Evolutionary conservation across 92 coral and sea anemone species (phyloP).

Genomic region (Porites divaricata): DNA sequence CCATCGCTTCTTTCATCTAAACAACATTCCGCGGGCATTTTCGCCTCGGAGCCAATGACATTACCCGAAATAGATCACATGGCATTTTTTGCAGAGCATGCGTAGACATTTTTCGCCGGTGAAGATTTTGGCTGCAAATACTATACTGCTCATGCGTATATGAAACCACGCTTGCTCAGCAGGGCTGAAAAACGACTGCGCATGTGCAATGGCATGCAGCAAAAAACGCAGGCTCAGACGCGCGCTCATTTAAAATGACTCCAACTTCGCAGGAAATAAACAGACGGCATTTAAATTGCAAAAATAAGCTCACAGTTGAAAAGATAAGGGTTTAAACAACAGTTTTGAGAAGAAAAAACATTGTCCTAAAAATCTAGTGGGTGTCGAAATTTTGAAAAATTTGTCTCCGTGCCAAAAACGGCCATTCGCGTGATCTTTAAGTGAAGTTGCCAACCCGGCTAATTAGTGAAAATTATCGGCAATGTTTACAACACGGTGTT

Average conservation of each 20-base stretch:
- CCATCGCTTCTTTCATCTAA: no score
- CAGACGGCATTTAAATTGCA: not conserved
- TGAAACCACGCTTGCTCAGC: no score
- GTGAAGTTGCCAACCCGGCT: constrained; percentile 1
- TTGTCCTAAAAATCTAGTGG: not conserved
- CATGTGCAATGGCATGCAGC: no score
- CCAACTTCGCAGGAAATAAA: not conserved
- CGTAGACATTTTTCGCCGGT: no score
- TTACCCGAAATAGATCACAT: no score
- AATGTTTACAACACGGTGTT: not conserved
- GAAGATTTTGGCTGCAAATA: no score
- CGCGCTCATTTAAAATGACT: not conserved
- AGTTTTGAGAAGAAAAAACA: not conserved
- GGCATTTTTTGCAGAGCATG: no score
- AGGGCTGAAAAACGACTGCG: no score
- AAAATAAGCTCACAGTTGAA: not conserved
- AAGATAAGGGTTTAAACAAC: not conserved
- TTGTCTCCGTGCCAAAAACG: not conserved
- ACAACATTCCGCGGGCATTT: no score
- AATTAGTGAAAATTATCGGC: not conserved
- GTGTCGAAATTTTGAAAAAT: not conserved
- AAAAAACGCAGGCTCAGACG: no score
- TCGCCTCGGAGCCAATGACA: no score
- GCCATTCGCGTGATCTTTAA: not conserved
- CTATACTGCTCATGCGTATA: no score